These are phyloP conservation scores for Cyaniris semiargus DNA, from an alignment of 2,888 invertebrate genomes.

Conservation along the genomic window DNA sequence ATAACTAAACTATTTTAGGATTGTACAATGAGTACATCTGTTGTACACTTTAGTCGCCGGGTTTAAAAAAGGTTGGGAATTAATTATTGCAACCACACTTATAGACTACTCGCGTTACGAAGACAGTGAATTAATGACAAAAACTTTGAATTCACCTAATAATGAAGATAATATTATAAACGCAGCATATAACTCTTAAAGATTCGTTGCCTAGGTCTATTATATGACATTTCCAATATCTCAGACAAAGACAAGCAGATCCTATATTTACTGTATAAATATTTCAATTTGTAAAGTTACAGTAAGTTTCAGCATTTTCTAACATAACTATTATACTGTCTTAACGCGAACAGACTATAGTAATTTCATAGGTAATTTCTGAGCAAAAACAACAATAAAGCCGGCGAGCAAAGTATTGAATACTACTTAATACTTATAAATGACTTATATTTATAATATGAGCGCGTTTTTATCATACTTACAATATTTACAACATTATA, in stretches of 20 bases:
- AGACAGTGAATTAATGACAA: too few species aligned
- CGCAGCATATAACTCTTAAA: too few species aligned
- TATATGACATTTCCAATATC: too few species aligned
- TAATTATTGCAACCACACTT: too few species aligned
- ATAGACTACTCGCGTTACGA: too few species aligned
- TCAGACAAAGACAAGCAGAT: too few species aligned
- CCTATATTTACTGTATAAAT: too few species aligned
- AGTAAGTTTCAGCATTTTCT: background rate
- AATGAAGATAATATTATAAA: too few species aligned
- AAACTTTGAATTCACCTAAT: too few species aligned
- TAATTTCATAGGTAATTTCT: background rate
- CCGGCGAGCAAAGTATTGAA: background rate
- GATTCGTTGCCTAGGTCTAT: too few species aligned
- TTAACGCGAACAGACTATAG: background rate
- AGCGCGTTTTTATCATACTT: conserved; percentile 3
- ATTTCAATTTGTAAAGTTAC: too few species aligned
- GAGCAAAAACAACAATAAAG: background rate
- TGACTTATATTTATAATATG: background rate
- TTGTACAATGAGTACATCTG: conserved; percentile 4
- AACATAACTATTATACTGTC: too few species aligned
- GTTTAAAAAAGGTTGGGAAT: background rate
- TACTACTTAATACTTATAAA: background rate
- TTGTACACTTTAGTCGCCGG: background rate
- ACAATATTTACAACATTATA: background rate
- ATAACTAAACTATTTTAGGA: conserved; percentile 9